These are phyloP conservation scores for Pontoporia blainvillei DNA, from an alignment of 2,113 vertebrate species.

Conservation along the genomic window DNA sequence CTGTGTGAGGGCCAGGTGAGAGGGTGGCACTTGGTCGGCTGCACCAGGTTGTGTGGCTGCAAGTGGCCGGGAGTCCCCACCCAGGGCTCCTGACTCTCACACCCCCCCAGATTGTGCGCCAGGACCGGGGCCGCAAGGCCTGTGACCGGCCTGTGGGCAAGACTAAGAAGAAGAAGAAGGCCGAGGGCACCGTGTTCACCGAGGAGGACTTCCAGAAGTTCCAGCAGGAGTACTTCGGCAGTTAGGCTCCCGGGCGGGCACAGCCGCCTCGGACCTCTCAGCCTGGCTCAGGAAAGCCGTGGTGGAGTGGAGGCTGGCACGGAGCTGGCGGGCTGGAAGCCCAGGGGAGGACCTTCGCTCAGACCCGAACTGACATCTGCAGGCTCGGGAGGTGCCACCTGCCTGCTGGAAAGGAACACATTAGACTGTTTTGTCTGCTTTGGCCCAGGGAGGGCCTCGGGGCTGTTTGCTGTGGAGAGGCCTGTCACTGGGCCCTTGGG, in stretches of 20 bases:
- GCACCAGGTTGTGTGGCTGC: neutral
- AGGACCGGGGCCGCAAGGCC: constrained; percentile 82
- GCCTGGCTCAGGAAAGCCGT: neutral
- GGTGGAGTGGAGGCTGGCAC: neutral
- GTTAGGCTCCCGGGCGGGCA: neutral
- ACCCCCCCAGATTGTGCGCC: constrained; percentile 72
- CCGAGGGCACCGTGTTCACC: constrained; percentile 80
- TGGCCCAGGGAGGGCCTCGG: neutral
- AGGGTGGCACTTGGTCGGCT: neutral
- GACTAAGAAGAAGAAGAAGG: constrained; percentile 69
- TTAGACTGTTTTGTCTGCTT: neutral
- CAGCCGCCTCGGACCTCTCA: neutral
- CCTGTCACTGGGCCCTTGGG: neutral
- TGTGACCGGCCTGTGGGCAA: constrained; percentile 76
- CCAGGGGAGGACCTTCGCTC: neutral
- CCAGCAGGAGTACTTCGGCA: constrained; percentile 84
- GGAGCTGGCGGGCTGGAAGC: neutral
- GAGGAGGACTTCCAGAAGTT: constrained; percentile 86
- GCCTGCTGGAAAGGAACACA: neutral
- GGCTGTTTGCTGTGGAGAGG: neutral
- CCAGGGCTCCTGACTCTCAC: neutral
- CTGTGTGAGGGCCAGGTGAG: too few relatives aligned
- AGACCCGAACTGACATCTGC: neutral
- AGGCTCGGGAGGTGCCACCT: neutral
- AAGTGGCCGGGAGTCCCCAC: neutral